Conservation (phyloP, 2,888 invertebrate genomes). For the Coenonympha arcania region DNA sequence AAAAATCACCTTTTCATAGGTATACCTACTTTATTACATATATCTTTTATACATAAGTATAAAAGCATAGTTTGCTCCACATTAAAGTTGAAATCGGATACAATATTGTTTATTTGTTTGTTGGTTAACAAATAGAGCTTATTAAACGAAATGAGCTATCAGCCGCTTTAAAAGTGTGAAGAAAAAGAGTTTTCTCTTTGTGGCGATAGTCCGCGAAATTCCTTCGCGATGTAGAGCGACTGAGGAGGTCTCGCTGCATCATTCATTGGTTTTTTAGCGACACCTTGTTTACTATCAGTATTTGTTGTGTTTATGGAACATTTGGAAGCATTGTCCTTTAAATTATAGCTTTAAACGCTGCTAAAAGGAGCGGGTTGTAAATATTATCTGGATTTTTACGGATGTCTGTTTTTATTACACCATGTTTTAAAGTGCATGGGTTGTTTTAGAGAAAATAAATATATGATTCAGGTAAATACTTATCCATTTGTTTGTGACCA, state of each 20-base stretch:
- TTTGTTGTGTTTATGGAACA: constrained; percentile 57
- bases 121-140: constrained; percentile 34
- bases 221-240: constrained; percentile 62
- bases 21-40: too few relatives aligned
- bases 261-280: constrained; percentile 69
- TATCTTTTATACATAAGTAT: too few relatives aligned
- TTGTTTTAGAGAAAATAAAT: background rate
- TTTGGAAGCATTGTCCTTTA: constrained; percentile 9
- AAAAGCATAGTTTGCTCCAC: too few relatives aligned
- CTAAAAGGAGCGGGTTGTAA: background rate
- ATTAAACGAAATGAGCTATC: constrained; percentile 70
- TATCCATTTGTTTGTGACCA: too few relatives aligned
- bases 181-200: constrained; percentile 59
- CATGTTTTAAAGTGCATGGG: background rate
- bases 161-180: constrained; percentile 50
- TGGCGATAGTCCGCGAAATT: constrained; percentile 60
- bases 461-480: too few relatives aligned
- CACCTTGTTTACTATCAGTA: constrained; percentile 61
- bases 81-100: background rate
- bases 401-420: background rate
- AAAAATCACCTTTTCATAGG: too few relatives aligned
- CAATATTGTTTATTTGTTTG: background rate
- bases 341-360: constrained; percentile 5
- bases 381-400: background rate
- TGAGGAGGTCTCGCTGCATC: constrained; percentile 66